phyloP scores from a whole-genome alignment of 2,113 vertebrate species.

The Strix uralensis region DNA sequence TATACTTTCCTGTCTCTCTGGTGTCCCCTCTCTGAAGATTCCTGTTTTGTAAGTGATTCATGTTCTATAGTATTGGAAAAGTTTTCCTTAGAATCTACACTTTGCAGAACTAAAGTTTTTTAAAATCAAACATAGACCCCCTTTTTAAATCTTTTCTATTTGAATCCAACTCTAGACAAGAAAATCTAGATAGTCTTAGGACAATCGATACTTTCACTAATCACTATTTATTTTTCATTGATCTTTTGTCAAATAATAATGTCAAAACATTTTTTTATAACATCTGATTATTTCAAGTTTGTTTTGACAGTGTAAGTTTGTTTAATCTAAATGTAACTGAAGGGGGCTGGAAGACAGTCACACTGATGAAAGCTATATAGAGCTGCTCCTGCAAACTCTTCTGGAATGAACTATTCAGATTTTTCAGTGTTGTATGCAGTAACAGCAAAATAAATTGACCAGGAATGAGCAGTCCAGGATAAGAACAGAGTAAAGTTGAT shows the following conservation, averaged over 20 bases:
- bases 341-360: background rate
- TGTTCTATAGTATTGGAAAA: background rate
- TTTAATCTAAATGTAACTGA: background rate
- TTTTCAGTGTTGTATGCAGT: background rate
- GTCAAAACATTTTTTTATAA: background rate
- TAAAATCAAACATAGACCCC: background rate
- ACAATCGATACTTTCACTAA: background rate
- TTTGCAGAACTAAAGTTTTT: background rate
- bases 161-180: background rate
- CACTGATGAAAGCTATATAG: background rate
- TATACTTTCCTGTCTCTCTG: background rate
- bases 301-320: background rate
- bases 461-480: background rate
- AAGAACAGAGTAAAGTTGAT: constrained; percentile 30
- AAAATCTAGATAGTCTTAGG: background rate
- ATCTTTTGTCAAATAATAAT: background rate
- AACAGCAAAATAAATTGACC: background rate
- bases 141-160: background rate
- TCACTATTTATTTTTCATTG: background rate
- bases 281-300: background rate
- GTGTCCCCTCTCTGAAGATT: background rate
- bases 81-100: background rate
- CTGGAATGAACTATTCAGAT: background rate
- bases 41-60: background rate
- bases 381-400: background rate